Evolutionary conservation across 2,113 vertebrate genomes (phyloP), one percentile per base, ranked within the genome.

Genomic region (Ammodramus savannarum): DNA sequence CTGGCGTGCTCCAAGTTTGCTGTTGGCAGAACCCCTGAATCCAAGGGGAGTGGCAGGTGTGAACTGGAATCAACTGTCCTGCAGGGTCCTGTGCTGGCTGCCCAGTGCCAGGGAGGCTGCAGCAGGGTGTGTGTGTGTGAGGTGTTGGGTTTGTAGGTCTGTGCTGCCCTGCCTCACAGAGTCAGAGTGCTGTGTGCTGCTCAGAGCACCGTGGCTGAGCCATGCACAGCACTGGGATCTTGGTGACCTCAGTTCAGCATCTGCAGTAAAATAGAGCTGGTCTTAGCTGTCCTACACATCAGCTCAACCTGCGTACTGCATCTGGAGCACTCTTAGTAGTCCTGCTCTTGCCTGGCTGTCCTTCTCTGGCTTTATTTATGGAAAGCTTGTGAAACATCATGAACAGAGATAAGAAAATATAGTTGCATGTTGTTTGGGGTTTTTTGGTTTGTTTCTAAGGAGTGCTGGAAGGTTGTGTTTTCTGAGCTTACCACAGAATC

Each of bases 141-240:
- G 59, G 15, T 31, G 13, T 10, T 73, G 13, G 10, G 17, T 59
- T 75, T 71, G 61, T 29, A 17, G 61, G 17, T 68, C 31, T 59
- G 14, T 9, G 51, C 68, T 77, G 51, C 51, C 0, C 2, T 69
- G 36, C 46, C 27, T 16, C 20, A 5, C 0, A 14, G n/a, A 13
- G 26, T 23, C 20, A 11, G 16, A 3, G 11, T 59, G 68, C 36
- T 59, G 10, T 8, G 58, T 80, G 76, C 66, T 0, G 1, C 46
- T 82, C 16, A 16, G n/a, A 52, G 26, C 0, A 0, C 2, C 0
- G 59, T 6, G 18, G 27, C 44, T 48, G 29, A 49, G 57, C 67
- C 25, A 2, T 3, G 7, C 48, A 15, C 36, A 26, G 46, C 0
- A 0, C 10, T 16, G 13, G n/a, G 52, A 11, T 55, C 8, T 54